Percentiles rank a stretch among this genome's conserved stretches.
Conservation (phyloP, 2,113 vertebrate genomes). For the Microtus ochrogaster region DNA sequence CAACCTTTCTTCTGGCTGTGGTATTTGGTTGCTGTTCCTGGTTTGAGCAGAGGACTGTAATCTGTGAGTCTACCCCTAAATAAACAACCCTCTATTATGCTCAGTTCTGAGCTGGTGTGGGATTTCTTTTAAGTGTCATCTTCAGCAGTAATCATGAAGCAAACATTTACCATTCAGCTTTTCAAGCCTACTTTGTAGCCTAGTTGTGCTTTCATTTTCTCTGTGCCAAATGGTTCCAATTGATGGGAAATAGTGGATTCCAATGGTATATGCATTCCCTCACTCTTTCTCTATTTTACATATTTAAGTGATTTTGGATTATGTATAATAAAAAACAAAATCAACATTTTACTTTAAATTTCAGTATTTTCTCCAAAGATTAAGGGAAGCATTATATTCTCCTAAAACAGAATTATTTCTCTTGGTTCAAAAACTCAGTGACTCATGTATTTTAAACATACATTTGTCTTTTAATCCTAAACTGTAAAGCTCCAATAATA, state of each 20-base stretch:
- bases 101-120: too few relatives aligned
- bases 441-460: slow-evolving; percentile 51
- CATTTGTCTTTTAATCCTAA: slow-evolving; percentile 62
- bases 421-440: slow-evolving; percentile 36
- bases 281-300: background rate
- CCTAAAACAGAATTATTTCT: slow-evolving; percentile 50
- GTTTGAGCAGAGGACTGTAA: too few relatives aligned
- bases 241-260: background rate
- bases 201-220: background rate
- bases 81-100: too few relatives aligned
- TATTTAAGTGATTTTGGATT: slow-evolving; percentile 17
- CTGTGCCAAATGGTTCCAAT: background rate
- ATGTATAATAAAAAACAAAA: slow-evolving; percentile 42
- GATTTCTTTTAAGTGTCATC: too few relatives aligned
- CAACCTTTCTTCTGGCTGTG: too few relatives aligned
- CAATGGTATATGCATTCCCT: background rate
- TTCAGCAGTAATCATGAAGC: background rate
- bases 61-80: too few relatives aligned
- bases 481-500: slow-evolving; percentile 38
- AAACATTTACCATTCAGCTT: slow-evolving; percentile 33
- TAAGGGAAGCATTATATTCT: background rate
- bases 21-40: too few relatives aligned
- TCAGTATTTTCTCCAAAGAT: slow-evolving; percentile 29
- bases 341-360: slow-evolving; percentile 46
- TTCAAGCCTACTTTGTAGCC: background rate